Conservation (phyloP, 2,113 vertebrate genomes). For the Callaeas wilsoni region DNA sequence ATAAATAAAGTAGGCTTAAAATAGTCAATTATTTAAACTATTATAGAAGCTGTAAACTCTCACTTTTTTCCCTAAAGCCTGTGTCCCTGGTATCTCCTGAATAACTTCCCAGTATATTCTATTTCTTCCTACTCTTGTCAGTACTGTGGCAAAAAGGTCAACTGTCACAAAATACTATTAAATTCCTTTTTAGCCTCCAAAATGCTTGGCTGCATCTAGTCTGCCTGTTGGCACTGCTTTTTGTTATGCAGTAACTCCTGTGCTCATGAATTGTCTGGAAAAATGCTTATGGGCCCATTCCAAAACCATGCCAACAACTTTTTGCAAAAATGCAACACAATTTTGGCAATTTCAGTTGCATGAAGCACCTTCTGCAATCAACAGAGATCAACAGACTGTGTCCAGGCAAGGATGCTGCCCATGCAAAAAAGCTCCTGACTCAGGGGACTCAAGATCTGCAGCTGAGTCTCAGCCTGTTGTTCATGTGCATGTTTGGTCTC, state of each 20-base stretch:
- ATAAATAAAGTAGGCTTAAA: background rate
- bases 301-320: background rate
- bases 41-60: background rate
- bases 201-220: background rate
- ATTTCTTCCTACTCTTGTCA: background rate
- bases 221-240: background rate
- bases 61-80: background rate
- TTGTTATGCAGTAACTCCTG: background rate
- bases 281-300: background rate
- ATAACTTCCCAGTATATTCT: background rate
- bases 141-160: background rate
- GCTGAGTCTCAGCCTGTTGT: background rate
- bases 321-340: background rate
- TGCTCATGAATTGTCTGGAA: background rate
- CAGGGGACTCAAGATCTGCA: rapidly evolving
- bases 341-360: background rate
- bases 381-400: rapidly evolving
- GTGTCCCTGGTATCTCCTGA: background rate
- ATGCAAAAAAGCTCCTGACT: background rate
- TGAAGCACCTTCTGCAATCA: background rate
- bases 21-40: background rate
- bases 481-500: background rate
- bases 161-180: background rate
- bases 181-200: background rate
- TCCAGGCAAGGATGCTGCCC: background rate